Base-by-base conservation (phyloP, 37 sponge, comb jelly and placozoan species). In the Bolinopsis microptera region DNA sequence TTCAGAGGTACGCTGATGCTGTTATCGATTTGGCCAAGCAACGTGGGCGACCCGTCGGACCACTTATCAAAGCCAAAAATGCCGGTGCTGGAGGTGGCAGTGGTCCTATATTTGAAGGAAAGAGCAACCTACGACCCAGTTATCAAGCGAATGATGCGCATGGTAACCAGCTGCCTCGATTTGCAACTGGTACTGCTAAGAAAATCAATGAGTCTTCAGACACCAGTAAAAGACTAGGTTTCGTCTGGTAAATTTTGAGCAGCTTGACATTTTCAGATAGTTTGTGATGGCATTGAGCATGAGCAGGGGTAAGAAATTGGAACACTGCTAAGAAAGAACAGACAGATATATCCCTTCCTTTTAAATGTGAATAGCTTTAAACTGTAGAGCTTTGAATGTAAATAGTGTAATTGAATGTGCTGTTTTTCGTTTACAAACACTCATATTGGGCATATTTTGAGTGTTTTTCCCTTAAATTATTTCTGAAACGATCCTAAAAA, bases 81-180 rank as follows among this genome's bases (percentile, higher is more conserved):
- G 82, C 82, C 8, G 82, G 82, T 34, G 82, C 82, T 80, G 82
- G 82, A 35, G 82, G 82, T 8, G 82, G 82, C 22, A 80, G 38
- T 34, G 82, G 82, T 23, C 82, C 82, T 21, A 80, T 80, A 36
- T 80, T 80, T 30, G 82, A 80, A 22, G 82, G 82, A 21, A 80
- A 80, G 38, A 80, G 82, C 82, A 80, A 80, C 22, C 37, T 80
- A 8, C 82, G 82, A 80, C 82, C 82, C 38, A 80, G 82, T 80
- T 80, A 80, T 30, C 82, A 80, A 22, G 82, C 82, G 5, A 80
- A 80, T 34, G 82, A 80, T 80, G 82, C 82, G 9, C 32, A 80
- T 22, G 82, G 82, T 3, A 80, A 35, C 22, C 82, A 80, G 82
- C 82, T 80, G 3, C 82, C 82, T 8, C 34, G 82, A 33, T 80